Evolutionary conservation across 2,888 invertebrate species (phyloP).

Genomic region (Rhodophaea formosa): DNA sequence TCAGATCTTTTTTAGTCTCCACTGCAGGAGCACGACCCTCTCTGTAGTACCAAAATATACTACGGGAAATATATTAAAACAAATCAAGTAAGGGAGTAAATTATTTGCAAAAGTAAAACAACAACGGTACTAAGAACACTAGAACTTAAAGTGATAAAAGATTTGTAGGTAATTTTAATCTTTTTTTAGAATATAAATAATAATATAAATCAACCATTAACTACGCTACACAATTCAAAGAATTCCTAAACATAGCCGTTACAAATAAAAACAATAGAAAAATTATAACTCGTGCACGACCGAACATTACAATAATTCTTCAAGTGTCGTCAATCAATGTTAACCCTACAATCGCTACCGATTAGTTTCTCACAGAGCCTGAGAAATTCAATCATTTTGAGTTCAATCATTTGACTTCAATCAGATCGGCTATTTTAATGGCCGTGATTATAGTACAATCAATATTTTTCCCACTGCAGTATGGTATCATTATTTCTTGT

Average conservation of each 20-base stretch:
- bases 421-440: slow-evolving; percentile 55
- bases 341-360: slow-evolving; percentile 31
- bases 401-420: slow-evolving; percentile 36
- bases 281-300: neutral
- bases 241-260: neutral
- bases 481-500: slow-evolving; percentile 43
- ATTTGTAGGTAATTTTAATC: no score
- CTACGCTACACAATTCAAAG: no score
- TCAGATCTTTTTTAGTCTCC: no score
- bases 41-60: no score
- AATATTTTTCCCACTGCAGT: slow-evolving; percentile 48
- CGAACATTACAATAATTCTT: neutral
- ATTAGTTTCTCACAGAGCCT: slow-evolving; percentile 48
- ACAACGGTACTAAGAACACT: no score
- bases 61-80: no score
- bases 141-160: no score
- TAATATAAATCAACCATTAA: no score
- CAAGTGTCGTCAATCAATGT: slow-evolving; percentile 7
- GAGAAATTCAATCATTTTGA: slow-evolving; percentile 53
- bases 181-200: no score
- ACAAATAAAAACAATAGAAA: neutral
- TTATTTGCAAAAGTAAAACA: no score
- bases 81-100: no score
- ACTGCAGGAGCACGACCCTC: no score
- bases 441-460: slow-evolving; percentile 44